phyloP scores from a whole-genome alignment of 2,888 invertebrate genomes.

The Pocota personata region DNA sequence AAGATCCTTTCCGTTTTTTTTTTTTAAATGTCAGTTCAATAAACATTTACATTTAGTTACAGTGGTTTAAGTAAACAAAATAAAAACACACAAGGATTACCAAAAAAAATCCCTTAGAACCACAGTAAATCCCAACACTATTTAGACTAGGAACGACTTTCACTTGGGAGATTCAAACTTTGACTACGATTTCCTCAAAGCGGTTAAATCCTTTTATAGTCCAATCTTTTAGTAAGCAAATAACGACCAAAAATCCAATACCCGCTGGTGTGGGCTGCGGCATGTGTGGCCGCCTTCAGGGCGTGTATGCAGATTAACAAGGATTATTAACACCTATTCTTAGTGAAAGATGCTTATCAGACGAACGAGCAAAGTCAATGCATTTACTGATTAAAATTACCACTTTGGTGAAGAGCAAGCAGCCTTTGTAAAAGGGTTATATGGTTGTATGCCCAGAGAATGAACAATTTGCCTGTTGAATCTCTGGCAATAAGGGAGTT shows the following conservation, averaged over 20 bases:
- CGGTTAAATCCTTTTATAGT: constrained; percentile 60
- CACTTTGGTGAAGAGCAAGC: constrained; percentile 70
- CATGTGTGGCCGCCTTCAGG: constrained; percentile 53
- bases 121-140: constrained; percentile 6
- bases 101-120: background rate
- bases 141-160: constrained; percentile 21
- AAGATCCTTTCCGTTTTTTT: too few species aligned
- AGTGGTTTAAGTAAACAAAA: too few species aligned
- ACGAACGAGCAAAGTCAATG: constrained; percentile 80
- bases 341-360: constrained; percentile 75
- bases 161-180: constrained; percentile 35
- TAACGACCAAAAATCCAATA: background rate
- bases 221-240: background rate
- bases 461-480: constrained; percentile 32
- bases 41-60: too few species aligned
- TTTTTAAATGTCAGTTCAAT: too few species aligned
- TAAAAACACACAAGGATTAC: too few species aligned
- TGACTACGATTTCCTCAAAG: constrained; percentile 37
- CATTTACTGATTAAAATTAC: constrained; percentile 83
- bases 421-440: constrained; percentile 3
- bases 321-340: constrained; percentile 81
- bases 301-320: constrained; percentile 79
- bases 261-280: background rate
- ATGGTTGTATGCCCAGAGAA: background rate
- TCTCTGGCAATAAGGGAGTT: background rate